Base-by-base conservation (phyloP, 2,888 invertebrate genomes). In the Cetonia aurata region DNA sequence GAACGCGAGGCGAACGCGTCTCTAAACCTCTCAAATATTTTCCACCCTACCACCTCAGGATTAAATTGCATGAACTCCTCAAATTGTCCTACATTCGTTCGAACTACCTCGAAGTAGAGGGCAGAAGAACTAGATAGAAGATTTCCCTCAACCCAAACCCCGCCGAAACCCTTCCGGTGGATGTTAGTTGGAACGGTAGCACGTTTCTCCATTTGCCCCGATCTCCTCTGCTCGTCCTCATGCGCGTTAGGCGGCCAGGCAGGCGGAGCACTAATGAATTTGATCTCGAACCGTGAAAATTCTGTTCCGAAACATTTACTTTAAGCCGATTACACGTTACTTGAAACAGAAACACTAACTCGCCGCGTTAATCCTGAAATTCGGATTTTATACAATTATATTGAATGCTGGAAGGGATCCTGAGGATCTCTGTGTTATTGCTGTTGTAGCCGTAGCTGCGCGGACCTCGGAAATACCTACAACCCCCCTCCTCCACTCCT, bases 241-340 rank as follows among this genome's bases (percentile, higher is more conserved):
- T 25, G 25, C 25, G 71, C 69, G 70, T 25, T 48, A 60, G 70
- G 71, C 60, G 50, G 41, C 65, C 62, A 33, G 37, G 15, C 9
- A 56, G 72, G 48, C 72, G 72, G 73, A 70, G 59, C 72, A 73
- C 75, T 77, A 77, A 77, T 77, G 76, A 76, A 77, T 77, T 77
- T 74, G 76, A 74, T 74, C 74, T 68, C 75, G 77, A 77, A 74
- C 77, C 78, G 78, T 77, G 79, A 77, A 78, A 78, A 79, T 76
- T 76, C 77, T 76, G 75, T 79, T 77, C 77, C 78, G 77, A 76
- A 77, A 79, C 78, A 79, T 79, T 78, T 78, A 77, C 77, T 74
- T 74, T 75, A 76, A 77, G 77, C 77, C 77, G 77, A 78, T 78
- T 77, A 74, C 73, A 75, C 74, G 76, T 76, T 75, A 75, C 75